Base-by-base conservation (phyloP, 2,113 vertebrate species). In the Cairina moschata region DNA sequence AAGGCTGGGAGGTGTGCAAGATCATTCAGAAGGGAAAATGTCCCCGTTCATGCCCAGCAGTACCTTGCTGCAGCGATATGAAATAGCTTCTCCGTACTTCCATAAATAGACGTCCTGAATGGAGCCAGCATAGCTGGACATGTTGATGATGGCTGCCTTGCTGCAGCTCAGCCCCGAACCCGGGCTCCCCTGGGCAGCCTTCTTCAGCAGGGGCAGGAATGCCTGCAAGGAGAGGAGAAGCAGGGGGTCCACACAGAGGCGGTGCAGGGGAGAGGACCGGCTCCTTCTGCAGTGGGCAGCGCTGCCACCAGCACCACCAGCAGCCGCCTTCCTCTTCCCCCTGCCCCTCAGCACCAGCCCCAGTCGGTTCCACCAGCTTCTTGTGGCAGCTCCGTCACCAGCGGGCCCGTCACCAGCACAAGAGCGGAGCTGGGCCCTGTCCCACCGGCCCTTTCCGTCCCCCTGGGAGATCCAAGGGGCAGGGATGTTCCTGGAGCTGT, bases 91-190 rank as follows among this genome's bases (percentile, higher is more conserved):
- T 72, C 11, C 29, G 1, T 6, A 11, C 1, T 86, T 1, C 80
- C 83, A 95, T 2, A 77, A 0, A 50, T 50, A 50, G 48, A 50
- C 6, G 1, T 50, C 86, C 69, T 67, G 34, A 32, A 96, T 86
- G 40, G 87, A 97, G 34, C 72, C 89, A 12, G 44, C 23, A 25
- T 31, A 17, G 14, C 82, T 95, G 44, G 92, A 96, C 31, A 97
- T 50, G 50, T 93, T 97, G 73, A 97, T 77, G 28, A 84, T 74
- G 59, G 82, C 69, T 4, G 87, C 94, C 68, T 76, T 96, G 90
- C 31, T 96, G 72, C 95, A 96, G 80, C 76, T 94, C 91, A 95
- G 23, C 0, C 10, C 54, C 5, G 86, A 88, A 34, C 48, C 50
- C 0, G 75, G 52, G 58, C 46, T 82, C 10, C 12, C 75, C 56